Conservation (phyloP, 1,140 invertebrate genomes). For the Alviniconcha marisindica region DNA sequence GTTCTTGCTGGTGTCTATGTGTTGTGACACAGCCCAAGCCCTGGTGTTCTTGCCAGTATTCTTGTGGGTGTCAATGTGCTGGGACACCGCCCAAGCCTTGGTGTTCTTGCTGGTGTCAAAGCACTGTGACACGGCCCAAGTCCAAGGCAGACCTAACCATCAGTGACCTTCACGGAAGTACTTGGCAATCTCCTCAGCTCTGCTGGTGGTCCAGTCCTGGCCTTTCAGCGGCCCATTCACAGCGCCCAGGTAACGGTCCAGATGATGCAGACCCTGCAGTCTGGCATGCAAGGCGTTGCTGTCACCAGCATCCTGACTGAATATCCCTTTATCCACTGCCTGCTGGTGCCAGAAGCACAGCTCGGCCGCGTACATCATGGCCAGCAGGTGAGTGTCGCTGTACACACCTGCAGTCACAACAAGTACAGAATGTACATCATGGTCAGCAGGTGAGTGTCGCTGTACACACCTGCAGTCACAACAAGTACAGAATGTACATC, state of each 20-base stretch:
- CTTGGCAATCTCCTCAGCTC: slow-evolving; percentile 60
- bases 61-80: no score
- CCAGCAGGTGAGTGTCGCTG: slow-evolving; percentile 67
- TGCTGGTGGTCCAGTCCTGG: slow-evolving; percentile 58
- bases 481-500: no score
- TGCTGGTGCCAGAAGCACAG: slow-evolving; percentile 68
- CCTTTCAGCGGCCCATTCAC: slow-evolving; percentile 59
- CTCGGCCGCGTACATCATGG: slow-evolving; percentile 70
- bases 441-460: neutral
- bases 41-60: no score
- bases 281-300: neutral
- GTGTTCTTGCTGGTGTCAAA: neutral
- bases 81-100: no score
- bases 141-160: no score
- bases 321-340: neutral
- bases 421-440: neutral
- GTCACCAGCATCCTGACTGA: neutral
- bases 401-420: slow-evolving; percentile 68
- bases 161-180: slow-evolving; percentile 36
- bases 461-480: no score
- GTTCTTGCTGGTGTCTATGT: no score
- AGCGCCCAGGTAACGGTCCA: slow-evolving; percentile 58
- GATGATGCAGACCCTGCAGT: neutral
- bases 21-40: no score
- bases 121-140: no score